phyloP scores from a whole-genome alignment of 2,113 vertebrate genomes.

The Catharus minimus region DNA sequence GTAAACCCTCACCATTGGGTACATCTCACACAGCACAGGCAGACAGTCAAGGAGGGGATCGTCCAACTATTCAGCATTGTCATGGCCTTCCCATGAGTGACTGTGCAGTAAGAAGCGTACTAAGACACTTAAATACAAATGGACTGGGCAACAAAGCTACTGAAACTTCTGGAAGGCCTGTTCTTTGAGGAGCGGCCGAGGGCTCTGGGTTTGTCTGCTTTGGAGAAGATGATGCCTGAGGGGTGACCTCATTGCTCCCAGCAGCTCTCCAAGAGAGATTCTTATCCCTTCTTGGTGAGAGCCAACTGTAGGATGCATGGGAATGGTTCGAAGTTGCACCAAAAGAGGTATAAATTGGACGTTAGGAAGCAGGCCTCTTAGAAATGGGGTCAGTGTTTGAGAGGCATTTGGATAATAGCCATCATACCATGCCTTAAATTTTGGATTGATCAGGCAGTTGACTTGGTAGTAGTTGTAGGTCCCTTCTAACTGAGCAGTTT shows the following conservation, averaged over 20 bases:
- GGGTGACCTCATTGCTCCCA: neutral
- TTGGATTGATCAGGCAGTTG: neutral
- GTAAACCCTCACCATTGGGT: neutral
- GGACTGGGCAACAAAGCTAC: neutral
- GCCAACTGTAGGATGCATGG: neutral
- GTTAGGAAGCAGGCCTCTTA: neutral
- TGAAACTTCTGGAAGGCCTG: neutral
- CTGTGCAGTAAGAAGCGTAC: neutral
- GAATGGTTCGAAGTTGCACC: neutral
- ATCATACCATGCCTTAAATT: neutral
- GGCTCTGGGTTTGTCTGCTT: neutral
- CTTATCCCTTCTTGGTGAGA: neutral
- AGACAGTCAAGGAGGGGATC: neutral
- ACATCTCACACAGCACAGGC: too few species aligned
- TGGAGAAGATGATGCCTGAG: neutral
- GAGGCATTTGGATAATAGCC: neutral
- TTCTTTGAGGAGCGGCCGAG: fast-evolving
- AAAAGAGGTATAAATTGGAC: neutral
- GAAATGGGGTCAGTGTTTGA: neutral
- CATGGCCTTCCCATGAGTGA: neutral
- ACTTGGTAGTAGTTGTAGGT: neutral
- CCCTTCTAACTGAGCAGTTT: neutral
- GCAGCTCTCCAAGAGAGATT: neutral
- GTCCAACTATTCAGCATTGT: neutral
- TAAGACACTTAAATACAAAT: neutral